phyloP scores from a whole-genome alignment of 2,113 vertebrate species.

The Nothocercus nigrocapillus region DNA sequence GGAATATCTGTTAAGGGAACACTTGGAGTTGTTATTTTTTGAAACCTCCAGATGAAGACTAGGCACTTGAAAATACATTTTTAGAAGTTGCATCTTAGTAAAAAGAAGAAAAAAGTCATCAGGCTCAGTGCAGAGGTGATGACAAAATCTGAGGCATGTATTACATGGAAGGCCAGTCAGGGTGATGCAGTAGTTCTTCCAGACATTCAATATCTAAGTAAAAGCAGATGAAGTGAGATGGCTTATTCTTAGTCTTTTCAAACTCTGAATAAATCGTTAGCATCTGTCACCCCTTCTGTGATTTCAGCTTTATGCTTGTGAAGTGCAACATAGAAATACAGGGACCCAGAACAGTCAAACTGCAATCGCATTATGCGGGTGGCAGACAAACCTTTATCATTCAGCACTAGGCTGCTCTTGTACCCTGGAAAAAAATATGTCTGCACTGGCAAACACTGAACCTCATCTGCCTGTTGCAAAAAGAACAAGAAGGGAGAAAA shows the following conservation, averaged over 20 bases:
- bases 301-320: background rate
- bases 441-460: background rate
- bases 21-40: background rate
- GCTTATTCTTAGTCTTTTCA: background rate
- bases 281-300: slow-evolving; percentile 27
- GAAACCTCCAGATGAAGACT: background rate
- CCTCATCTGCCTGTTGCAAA: slow-evolving; percentile 59
- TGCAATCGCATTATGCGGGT: slow-evolving; percentile 10
- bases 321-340: background rate
- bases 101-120: background rate
- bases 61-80: background rate
- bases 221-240: background rate
- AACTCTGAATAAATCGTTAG: background rate
- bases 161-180: slow-evolving; percentile 9
- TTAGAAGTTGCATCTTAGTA: background rate
- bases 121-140: background rate
- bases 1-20: background rate
- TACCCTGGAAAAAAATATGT: slow-evolving; percentile 36
- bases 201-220: background rate
- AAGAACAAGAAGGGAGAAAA: slow-evolving; percentile 26
- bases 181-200: background rate
- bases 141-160: background rate
- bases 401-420: background rate
- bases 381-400: slow-evolving; percentile 23
- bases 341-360: slow-evolving; percentile 2